A percentile compares a stretch with the other conserved stretches of the same genome.
phyloP scores from a whole-genome alignment of 2,113 vertebrate genomes.

The Telmatochromis sp. region DNA sequence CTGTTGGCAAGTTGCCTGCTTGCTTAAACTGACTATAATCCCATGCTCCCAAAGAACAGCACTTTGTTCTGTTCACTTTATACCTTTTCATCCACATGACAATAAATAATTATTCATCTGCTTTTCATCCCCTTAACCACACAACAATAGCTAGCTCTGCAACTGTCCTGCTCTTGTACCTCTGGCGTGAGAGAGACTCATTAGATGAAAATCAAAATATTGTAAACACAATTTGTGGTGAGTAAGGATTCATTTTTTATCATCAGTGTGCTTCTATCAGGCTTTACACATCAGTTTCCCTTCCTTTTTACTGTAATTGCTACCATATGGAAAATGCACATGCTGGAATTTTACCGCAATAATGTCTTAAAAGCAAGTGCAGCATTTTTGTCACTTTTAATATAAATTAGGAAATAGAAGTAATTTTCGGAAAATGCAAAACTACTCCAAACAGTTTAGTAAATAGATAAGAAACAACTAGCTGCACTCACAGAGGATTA shows the following conservation, averaged over 20 bases:
- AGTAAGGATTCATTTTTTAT: conserved; percentile 3
- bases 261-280: neutral
- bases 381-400: neutral
- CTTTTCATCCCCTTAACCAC: neutral
- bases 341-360: neutral
- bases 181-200: neutral
- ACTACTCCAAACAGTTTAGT: neutral
- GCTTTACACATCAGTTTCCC: neutral
- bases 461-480: neutral
- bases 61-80: neutral
- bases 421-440: neutral
- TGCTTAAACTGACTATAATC: neutral
- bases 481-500: neutral
- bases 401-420: neutral
- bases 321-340: conserved; percentile 5
- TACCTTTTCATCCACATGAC: neutral
- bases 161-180: neutral
- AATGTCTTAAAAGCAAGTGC: neutral
- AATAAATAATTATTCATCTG: neutral
- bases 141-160: neutral
- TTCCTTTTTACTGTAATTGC: conserved; percentile 14
- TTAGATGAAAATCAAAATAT: conserved; percentile 16
- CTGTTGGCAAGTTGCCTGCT: neutral
- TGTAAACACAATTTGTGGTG: conserved; percentile 16
- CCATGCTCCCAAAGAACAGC: neutral